Evolutionary conservation across 2,888 invertebrate species (phyloP).

Genomic region (Sinhomidia bicolor): DNA sequence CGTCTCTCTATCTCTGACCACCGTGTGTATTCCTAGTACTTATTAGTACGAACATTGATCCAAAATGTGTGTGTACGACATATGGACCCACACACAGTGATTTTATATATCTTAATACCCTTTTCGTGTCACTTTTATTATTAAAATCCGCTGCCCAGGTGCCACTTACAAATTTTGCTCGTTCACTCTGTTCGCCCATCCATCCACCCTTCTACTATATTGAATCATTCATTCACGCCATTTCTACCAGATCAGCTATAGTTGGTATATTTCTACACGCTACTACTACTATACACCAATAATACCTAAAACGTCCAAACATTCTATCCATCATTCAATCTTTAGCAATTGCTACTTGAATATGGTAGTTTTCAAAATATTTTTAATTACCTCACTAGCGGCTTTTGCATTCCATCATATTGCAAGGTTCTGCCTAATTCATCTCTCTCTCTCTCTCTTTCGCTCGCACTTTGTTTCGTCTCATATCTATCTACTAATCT

Average conservation of each 20-base stretch:
- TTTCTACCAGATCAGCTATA: no score
- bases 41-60: not conserved
- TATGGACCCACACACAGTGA: constrained; percentile 15
- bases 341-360: no score
- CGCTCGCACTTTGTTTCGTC: no score
- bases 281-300: no score
- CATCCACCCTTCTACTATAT: not conserved
- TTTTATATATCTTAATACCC: constrained; percentile 61
- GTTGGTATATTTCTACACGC: no score
- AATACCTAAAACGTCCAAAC: no score
- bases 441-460: not conserved
- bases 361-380: not conserved
- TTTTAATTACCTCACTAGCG: not conserved
- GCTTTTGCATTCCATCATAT: not conserved
- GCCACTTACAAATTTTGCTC: not conserved
- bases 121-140: constrained; percentile 59
- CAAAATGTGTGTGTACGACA: not conserved
- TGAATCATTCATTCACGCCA: no score
- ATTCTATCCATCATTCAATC: no score
- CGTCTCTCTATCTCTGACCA: not conserved
- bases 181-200: not conserved
- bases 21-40: no score
- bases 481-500: constrained; percentile 36
- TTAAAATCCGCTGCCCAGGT: not conserved
- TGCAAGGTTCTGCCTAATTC: not conserved